These are phyloP conservation scores for Ornithoptera alexandrae DNA, from an alignment of 2,888 invertebrate genomes.

Conservation along the genomic window DNA sequence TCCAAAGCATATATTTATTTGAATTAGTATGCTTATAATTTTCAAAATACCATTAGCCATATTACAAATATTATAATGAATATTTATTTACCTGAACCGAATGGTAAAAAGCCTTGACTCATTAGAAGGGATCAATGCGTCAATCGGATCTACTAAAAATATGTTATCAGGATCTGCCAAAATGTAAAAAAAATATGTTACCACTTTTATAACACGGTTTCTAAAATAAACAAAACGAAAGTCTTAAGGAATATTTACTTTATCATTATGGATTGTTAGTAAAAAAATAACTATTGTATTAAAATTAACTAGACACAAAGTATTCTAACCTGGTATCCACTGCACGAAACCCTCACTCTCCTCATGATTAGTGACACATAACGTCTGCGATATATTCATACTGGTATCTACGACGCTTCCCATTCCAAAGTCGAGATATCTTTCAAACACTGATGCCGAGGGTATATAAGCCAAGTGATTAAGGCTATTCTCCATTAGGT, in stretches of 20 bases:
- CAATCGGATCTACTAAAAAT: conserved; percentile 66
- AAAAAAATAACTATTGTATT: too few relatives aligned
- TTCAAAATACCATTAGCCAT: background rate
- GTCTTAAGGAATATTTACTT: too few relatives aligned
- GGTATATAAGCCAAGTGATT: conserved; percentile 61
- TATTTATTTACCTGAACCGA: conserved; percentile 58
- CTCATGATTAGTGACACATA: conserved; percentile 70
- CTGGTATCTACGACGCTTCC: conserved; percentile 61
- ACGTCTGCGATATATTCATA: conserved; percentile 66
- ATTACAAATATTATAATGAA: background rate
- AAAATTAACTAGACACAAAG: background rate
- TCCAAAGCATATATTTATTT: too few relatives aligned
- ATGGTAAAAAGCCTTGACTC: conserved; percentile 69
- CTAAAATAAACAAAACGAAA: too few relatives aligned
- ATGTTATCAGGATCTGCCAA: conserved; percentile 66
- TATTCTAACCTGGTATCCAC: conserved; percentile 64
- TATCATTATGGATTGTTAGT: too few relatives aligned
- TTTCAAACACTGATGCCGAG: conserved; percentile 64
- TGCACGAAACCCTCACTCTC: conserved; percentile 64
- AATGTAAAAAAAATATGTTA: conserved; percentile 1
- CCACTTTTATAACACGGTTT: too few relatives aligned
- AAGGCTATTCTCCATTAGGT: conserved; percentile 71
- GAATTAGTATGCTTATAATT: too few relatives aligned
- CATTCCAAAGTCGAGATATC: conserved; percentile 66
- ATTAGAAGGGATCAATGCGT: conserved; percentile 59